Evolutionary conservation across 1,140 invertebrate genomes (phyloP).

Genomic region (Geopemphigus sp.): DNA sequence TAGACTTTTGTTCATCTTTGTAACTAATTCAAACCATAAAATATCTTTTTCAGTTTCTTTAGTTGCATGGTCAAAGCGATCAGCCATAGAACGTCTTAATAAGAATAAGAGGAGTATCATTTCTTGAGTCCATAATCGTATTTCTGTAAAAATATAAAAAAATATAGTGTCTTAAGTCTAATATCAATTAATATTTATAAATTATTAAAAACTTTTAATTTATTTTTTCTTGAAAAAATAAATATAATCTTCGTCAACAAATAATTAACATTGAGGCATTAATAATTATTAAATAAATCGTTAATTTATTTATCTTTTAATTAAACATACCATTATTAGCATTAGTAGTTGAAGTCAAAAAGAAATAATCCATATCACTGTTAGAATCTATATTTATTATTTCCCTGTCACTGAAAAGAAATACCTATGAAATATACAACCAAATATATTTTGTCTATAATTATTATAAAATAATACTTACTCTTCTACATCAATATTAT

Average conservation of each 20-base stretch:
- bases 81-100: constrained; percentile 21
- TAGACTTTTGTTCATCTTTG: constrained; percentile 49
- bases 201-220: background rate
- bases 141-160: constrained; percentile 40
- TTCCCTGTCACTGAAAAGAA: constrained; percentile 20
- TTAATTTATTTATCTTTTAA: background rate
- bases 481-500: constrained; percentile 13
- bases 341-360: constrained; percentile 39
- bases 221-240: background rate
- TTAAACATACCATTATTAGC: constrained; percentile 31
- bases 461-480: constrained; percentile 17
- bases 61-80: constrained; percentile 21
- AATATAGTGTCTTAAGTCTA: too few relatives aligned
- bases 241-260: background rate
- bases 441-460: background rate
- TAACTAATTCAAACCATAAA: constrained; percentile 46
- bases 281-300: background rate
- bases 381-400: constrained; percentile 7
- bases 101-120: constrained; percentile 48
- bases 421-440: background rate
- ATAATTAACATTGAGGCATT: background rate
- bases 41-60: constrained; percentile 34
- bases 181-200: too few relatives aligned
- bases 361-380: constrained; percentile 40
- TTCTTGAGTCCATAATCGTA: constrained; percentile 50